Evolutionary conservation across 1,140 invertebrate genomes (phyloP).

Genomic region (Plectrocnemia conspersa): DNA sequence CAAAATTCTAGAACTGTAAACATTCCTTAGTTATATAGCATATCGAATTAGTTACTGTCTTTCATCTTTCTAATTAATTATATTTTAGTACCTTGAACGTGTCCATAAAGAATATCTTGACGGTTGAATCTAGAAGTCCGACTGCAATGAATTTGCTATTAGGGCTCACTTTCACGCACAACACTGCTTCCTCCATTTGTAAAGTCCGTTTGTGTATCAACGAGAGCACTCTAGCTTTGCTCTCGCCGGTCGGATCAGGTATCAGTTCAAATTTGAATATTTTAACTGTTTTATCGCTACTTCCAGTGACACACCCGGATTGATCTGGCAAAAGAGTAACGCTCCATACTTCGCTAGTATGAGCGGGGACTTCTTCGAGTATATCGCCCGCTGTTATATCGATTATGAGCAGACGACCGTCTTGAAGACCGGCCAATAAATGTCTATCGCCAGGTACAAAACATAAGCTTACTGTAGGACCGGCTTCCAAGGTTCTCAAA

Average conservation of each 20-base stretch:
- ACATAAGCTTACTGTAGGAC: constrained; percentile 68
- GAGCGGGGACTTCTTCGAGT: constrained; percentile 73
- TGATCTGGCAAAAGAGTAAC: constrained; percentile 71
- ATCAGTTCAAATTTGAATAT: constrained; percentile 93
- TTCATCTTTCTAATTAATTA: too few species aligned
- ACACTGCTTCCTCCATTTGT: constrained; percentile 80
- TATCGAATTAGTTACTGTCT: too few species aligned
- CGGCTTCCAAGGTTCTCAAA: constrained; percentile 72
- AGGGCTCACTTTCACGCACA: constrained; percentile 77
- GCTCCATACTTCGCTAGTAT: constrained; percentile 72
- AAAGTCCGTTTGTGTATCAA: constrained; percentile 75
- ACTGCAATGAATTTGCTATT: constrained; percentile 87
- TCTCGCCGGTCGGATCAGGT: constrained; percentile 56
- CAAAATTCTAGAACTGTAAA: too few species aligned
- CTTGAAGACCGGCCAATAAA: constrained; percentile 82
- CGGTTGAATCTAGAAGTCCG: constrained; percentile 85
- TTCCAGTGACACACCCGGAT: constrained; percentile 80
- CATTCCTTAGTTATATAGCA: too few species aligned
- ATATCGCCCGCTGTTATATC: constrained; percentile 79
- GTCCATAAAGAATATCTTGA: constrained; percentile 94
- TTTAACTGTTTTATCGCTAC: constrained; percentile 86
- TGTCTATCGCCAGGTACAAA: constrained; percentile 92
- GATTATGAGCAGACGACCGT: constrained; percentile 80
- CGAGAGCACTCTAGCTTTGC: constrained; percentile 65
- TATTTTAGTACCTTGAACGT: constrained; percentile 80